Evolutionary conservation across 1,140 invertebrate genomes (phyloP).

Genomic region (Dendroctonus valens): DNA sequence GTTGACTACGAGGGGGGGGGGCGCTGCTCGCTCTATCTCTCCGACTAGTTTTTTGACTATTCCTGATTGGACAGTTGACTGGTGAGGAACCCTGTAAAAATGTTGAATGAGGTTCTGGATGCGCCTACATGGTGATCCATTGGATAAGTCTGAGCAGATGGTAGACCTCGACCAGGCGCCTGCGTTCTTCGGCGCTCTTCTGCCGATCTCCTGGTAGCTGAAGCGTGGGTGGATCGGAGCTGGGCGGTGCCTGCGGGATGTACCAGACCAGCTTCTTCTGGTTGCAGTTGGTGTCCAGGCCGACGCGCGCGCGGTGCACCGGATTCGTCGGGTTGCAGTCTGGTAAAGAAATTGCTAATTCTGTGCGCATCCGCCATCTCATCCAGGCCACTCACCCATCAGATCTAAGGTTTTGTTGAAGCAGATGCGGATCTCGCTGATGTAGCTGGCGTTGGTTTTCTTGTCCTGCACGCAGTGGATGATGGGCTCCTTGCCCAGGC

Average conservation of each 20-base stretch:
- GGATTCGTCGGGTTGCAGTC: constrained; percentile 32
- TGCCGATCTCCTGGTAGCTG: no score
- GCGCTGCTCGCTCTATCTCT: no score
- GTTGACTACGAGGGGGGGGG: no score
- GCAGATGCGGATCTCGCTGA: constrained; percentile 67
- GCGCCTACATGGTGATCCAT: no score
- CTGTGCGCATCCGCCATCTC: neutral
- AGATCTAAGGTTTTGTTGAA: constrained; percentile 60
- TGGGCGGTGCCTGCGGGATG: constrained; percentile 44
- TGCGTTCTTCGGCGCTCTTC: no score
- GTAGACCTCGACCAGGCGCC: no score
- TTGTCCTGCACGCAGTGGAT: constrained; percentile 59
- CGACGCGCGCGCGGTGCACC: constrained; percentile 26
- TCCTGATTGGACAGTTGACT: no score
- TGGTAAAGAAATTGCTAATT: neutral
- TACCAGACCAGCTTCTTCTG: constrained; percentile 57
- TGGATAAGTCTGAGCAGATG: no score
- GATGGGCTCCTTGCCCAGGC: constrained; percentile 59
- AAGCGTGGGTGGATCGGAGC: neutral
- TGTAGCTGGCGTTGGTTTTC: constrained; percentile 56
- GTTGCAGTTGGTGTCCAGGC: constrained; percentile 60
- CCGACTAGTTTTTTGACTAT: no score
- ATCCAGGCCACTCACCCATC: constrained; percentile 14
- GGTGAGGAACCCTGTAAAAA: no score
- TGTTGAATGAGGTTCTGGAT: no score